Evolutionary conservation across 2,797 vertebrate species (phyloP).

Genomic region (Microhierax caerulescens): DNA sequence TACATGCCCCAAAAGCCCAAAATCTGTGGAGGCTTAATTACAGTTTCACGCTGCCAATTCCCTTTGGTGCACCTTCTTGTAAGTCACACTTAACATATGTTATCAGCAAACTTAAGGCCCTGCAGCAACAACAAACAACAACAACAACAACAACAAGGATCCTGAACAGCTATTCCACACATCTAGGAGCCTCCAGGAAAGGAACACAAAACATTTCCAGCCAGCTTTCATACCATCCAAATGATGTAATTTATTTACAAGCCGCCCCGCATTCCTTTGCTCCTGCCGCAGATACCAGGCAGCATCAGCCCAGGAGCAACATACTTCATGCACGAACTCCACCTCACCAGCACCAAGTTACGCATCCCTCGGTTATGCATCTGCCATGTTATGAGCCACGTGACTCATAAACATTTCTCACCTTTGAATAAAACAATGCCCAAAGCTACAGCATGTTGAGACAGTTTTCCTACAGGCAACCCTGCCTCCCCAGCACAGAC

Average conservation of each 20-base stretch:
- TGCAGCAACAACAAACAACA: background rate
- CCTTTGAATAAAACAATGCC: conserved; percentile 10
- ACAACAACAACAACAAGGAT: background rate
- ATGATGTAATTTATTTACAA: conserved; percentile 57
- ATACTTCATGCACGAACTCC: background rate
- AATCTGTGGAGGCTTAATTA: conserved; percentile 48
- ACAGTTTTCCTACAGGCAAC: background rate
- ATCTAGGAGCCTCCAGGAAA: conserved; percentile 49
- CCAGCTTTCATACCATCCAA: conserved; percentile 7
- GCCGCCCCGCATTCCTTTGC: background rate
- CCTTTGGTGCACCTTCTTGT: conserved; percentile 23
- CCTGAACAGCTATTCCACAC: conserved; percentile 7
- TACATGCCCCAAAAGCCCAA: conserved; percentile 10
- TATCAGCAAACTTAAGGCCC: conserved; percentile 39
- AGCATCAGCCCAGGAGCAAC: background rate
- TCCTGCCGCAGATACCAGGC: background rate
- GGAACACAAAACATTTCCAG: conserved; percentile 43
- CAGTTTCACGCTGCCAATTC: conserved; percentile 5
- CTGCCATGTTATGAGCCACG: background rate
- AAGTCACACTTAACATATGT: background rate
- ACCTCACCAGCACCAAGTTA: background rate
- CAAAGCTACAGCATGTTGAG: background rate
- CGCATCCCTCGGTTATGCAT: background rate
- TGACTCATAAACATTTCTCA: background rate
- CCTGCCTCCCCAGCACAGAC: background rate